Evolutionary conservation across 1,140 invertebrate species (phyloP).

Genomic region (Calosoma granatense): DNA sequence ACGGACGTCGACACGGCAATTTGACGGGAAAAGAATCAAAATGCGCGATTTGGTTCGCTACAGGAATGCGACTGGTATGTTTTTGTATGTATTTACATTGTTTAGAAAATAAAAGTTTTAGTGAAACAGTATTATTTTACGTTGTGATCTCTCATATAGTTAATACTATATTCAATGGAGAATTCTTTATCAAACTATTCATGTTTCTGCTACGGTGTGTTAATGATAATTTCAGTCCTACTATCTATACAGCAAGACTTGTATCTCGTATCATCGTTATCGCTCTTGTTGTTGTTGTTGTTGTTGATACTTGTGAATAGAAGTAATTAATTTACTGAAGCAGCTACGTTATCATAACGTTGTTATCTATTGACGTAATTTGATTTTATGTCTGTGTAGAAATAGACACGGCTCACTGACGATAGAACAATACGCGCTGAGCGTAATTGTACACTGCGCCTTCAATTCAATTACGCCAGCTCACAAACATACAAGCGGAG

Average conservation of each 20-base stretch:
- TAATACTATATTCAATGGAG: too few species aligned
- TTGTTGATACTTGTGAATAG: too few species aligned
- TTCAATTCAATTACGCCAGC: not conserved
- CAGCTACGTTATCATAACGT: not conserved
- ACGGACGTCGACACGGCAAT: not conserved
- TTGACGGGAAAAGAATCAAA: not conserved
- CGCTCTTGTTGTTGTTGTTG: too few species aligned
- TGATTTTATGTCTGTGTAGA: not conserved
- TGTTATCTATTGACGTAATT: not conserved
- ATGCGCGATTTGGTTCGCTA: not conserved
- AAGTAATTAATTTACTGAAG: not conserved
- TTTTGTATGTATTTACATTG: too few species aligned
- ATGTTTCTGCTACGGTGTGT: too few species aligned
- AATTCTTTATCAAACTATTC: too few species aligned
- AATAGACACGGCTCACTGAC: not conserved
- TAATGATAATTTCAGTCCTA: too few species aligned
- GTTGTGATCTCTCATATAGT: too few species aligned
- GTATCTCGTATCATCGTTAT: too few species aligned
- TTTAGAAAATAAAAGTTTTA: too few species aligned
- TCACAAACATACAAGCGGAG: not conserved
- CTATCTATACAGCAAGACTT: too few species aligned
- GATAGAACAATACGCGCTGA: not conserved
- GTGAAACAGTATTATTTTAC: too few species aligned
- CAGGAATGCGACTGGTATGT: slow-evolving; percentile 3
- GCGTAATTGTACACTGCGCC: not conserved